These are phyloP conservation scores for Amiota mariae DNA, from an alignment of 2,888 invertebrate species.

Conservation along the genomic window DNA sequence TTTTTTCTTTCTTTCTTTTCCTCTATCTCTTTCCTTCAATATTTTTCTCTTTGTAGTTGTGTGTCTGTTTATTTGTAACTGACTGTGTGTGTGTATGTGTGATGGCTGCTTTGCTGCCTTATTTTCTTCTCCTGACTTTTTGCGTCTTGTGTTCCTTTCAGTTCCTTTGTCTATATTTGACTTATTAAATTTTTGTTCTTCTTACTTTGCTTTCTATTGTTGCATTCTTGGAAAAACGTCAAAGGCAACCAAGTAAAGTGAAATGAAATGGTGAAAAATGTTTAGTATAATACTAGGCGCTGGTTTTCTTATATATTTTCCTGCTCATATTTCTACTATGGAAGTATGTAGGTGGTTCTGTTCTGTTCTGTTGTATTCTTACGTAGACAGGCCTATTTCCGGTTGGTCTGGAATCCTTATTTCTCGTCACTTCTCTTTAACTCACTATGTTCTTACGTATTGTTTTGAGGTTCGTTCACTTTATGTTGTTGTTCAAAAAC, in stretches of 20 bases:
- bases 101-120: neutral
- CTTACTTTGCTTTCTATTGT: conserved; percentile 20
- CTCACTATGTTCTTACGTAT: neutral
- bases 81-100: no score
- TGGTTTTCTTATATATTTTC: no score
- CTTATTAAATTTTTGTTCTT: conserved; percentile 8
- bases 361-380: neutral
- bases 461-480: neutral
- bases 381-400: neutral
- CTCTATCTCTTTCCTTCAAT: neutral
- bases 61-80: neutral
- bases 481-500: neutral
- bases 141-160: neutral
- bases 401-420: neutral
- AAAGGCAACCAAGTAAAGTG: neutral
- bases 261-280: neutral
- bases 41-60: neutral
- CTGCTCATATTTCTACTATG: no score
- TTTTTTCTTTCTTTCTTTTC: no score
- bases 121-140: neutral
- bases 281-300: neutral
- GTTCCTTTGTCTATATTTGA: conserved; percentile 1
- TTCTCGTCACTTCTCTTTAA: neutral
- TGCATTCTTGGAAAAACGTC: conserved; percentile 12
- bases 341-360: no score